A percentile compares a stretch with the other conserved stretches of the same genome.
Conservation (phyloP, 2,797 vertebrate genomes). For the Phrynocephalus forsythii region DNA sequence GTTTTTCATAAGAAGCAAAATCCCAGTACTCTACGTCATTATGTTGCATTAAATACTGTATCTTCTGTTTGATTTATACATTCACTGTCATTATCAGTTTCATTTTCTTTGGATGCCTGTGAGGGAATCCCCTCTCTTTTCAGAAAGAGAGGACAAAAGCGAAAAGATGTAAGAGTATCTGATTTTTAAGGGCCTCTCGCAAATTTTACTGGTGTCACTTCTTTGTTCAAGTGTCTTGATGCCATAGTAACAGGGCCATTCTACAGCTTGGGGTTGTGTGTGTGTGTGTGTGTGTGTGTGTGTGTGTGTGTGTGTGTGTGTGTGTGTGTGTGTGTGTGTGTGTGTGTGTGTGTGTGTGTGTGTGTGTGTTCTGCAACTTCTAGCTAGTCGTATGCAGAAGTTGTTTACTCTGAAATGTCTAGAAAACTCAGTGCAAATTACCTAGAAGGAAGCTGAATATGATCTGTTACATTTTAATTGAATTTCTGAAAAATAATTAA, state of each 20-base stretch:
- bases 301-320: too few species aligned
- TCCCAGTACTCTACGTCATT: not conserved
- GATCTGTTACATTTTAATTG: not conserved
- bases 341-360: too few species aligned
- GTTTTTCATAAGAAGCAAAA: constrained; percentile 7
- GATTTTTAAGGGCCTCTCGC: not conserved
- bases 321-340: too few species aligned
- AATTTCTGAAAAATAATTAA: not conserved
- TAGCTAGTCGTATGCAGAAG: not conserved
- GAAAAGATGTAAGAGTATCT: not conserved
- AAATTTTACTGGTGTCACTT: not conserved
- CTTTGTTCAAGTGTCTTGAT: not conserved
- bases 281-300: too few species aligned
- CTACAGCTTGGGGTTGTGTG: too few species aligned
- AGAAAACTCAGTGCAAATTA: not conserved
- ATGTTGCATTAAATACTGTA: not conserved
- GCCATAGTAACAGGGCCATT: too few species aligned
- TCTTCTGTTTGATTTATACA: not conserved
- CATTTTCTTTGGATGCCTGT: not conserved
- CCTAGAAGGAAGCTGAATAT: too few species aligned
- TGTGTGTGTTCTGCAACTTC: too few species aligned
- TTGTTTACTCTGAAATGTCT: not conserved
- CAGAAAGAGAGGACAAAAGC: not conserved
- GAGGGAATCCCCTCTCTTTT: not conserved
- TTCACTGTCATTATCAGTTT: not conserved